phyloP scores from a whole-genome alignment of 2,888 invertebrate genomes.

The Mythimna loreyi region DNA sequence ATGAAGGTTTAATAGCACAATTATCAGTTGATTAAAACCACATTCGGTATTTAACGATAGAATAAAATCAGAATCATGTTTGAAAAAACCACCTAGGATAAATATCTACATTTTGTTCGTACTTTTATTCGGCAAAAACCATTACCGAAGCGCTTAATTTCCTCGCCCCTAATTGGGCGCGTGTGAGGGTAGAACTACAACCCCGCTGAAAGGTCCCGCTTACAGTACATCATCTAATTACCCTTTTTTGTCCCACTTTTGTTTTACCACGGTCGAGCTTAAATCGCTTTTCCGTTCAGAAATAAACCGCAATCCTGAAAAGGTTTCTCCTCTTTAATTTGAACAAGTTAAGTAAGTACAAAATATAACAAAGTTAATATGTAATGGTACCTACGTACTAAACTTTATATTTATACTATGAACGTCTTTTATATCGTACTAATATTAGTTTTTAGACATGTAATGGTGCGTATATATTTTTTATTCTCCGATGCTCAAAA shows the following conservation, averaged over 20 bases:
- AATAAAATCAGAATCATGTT: not conserved
- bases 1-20: not conserved
- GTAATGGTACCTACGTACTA: not conserved
- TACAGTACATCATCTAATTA: conserved; percentile 35
- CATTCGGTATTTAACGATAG: too few species aligned
- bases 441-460: too few species aligned
- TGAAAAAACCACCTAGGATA: not conserved
- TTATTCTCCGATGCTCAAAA: too few species aligned
- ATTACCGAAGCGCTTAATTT: conserved; percentile 1
- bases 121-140: not conserved
- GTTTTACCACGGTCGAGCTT: conserved; percentile 5
- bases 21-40: not conserved
- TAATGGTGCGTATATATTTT: too few species aligned
- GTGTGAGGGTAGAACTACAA: conserved; percentile 25
- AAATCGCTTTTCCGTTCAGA: conserved; percentile 19
- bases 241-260: conserved; percentile 36
- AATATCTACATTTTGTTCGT: conserved; percentile 14
- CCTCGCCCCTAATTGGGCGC: conserved; percentile 6
- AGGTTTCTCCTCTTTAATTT: not conserved
- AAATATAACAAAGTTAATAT: not conserved
- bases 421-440: not conserved
- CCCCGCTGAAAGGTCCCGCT: conserved; percentile 14
- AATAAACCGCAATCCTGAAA: conserved; percentile 2
- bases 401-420: not conserved
- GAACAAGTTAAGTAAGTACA: not conserved